A percentile compares a stretch with the other conserved stretches of the same genome.
These are phyloP conservation scores for Papilio polytes DNA, from an alignment of 1,140 invertebrate genomes.

Conservation along the genomic window DNA sequence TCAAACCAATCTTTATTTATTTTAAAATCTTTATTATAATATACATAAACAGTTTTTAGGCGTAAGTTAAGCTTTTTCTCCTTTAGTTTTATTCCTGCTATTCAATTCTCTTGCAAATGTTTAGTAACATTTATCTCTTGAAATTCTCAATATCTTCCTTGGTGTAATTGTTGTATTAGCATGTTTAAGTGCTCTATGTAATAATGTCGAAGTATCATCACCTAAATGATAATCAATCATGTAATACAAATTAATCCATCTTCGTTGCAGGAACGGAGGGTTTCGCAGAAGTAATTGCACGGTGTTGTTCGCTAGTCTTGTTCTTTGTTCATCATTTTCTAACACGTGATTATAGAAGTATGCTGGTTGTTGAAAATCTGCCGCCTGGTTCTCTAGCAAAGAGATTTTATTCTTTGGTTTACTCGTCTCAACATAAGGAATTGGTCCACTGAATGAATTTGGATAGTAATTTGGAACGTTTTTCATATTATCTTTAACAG, in stretches of 20 bases:
- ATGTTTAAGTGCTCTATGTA: background rate
- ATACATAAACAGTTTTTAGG: background rate
- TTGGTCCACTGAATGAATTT: constrained; percentile 94
- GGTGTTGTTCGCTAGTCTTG: constrained; percentile 27
- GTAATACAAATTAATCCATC: constrained; percentile 10
- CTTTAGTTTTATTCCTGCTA: background rate
- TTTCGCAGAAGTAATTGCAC: constrained; percentile 10
- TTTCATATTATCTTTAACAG: constrained; percentile 85
- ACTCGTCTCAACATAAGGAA: constrained; percentile 23
- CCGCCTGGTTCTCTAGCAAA: constrained; percentile 7
- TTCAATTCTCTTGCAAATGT: background rate
- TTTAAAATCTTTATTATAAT: no score
- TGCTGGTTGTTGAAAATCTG: constrained; percentile 23
- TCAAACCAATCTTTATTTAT: no score
- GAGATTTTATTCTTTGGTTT: background rate
- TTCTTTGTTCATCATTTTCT: constrained; percentile 18
- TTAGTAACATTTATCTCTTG: constrained; percentile 24
- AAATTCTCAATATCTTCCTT: constrained; percentile 2
- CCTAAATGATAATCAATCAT: constrained; percentile 30
- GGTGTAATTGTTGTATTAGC: background rate
- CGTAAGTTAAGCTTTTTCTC: background rate
- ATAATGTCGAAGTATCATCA: background rate
- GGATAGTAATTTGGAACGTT: constrained; percentile 96
- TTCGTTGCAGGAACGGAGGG: constrained; percentile 23
- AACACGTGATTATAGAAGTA: constrained; percentile 36